phyloP scores from a whole-genome alignment of 1,140 invertebrate species.

The Bombus consobrinus region DNA sequence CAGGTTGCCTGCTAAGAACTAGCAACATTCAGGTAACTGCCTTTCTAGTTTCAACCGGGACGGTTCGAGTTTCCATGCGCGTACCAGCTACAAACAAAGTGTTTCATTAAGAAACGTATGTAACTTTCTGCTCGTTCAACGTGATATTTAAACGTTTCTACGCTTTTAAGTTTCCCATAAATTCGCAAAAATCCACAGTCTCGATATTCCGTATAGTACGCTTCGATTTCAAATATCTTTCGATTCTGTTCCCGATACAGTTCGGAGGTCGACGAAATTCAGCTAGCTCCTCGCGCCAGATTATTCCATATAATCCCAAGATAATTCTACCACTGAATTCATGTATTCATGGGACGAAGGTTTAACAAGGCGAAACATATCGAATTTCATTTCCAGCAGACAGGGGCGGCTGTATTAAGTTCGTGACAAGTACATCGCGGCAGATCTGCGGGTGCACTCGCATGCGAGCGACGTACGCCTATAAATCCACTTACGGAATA shows the following conservation, averaged over 20 bases:
- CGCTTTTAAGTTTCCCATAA: not conserved
- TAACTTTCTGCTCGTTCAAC: not conserved
- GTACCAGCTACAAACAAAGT: slow-evolving; percentile 45
- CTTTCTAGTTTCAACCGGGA: slow-evolving; percentile 63
- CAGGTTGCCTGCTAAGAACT: slow-evolving; percentile 32
- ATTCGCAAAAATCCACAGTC: not conserved
- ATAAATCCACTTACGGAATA: slow-evolving; percentile 29
- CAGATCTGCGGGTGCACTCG: slow-evolving; percentile 5
- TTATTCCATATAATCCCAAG: slow-evolving; percentile 9
- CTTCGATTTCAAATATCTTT: slow-evolving; percentile 21
- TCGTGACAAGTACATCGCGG: slow-evolving; percentile 9
- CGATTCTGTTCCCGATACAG: not conserved
- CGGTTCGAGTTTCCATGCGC: slow-evolving; percentile 62
- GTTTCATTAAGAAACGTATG: slow-evolving; percentile 57
- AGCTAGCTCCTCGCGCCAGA: not conserved
- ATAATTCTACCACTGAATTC: not conserved
- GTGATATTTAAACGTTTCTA: slow-evolving; percentile 5
- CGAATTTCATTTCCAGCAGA: slow-evolving; percentile 24
- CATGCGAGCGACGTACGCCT: slow-evolving; percentile 6
- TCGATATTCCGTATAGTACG: not conserved
- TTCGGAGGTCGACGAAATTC: not conserved
- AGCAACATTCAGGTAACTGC: slow-evolving; percentile 34
- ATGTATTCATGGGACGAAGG: not conserved
- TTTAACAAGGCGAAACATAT: not conserved
- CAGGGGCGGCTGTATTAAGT: not conserved